Base-by-base conservation (phyloP, 2,113 vertebrate genomes). In the Agapornis roseicollis region DNA sequence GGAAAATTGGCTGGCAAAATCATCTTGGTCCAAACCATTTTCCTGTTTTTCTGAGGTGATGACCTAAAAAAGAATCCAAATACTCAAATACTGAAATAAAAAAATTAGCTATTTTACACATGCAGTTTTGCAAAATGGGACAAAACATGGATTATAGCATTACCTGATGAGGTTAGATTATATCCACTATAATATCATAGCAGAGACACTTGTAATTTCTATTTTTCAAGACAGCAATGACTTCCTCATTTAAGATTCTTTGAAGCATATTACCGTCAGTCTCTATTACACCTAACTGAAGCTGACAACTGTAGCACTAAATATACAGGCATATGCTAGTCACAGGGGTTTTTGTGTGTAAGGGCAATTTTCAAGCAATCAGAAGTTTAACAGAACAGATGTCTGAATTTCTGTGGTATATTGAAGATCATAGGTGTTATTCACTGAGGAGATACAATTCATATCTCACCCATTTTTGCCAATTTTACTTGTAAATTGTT, bases 371-470 rank as follows among this genome's bases (percentile, higher is more conserved):
- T 85, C 71, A 88, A 91, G 35, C 19, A 83, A 81, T 84, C n/a
- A 42, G 68, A 96, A 76, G 7, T 72, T 91, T 95, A 96, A 87
- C n/a, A 56, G 60, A 96, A 90, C 50, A 94, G 91, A 90, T 93
- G 50, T 15, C 28, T 88, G 50, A 53, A 82, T 63, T 96, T 86
- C 52, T 92, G 50, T 74, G n/a, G 3, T 86, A 80, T 85, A 82
- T 46, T 92, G 85, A 94, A 55, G 42, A 52, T 65, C 92, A 89
- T n/a, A 92, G 31, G 56, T 93, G 13, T 13, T 91, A 77, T 81
- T 78, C 70, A 69, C 53, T 44, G 17, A 86, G 24, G 44, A 93
- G 33, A 58, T 72, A 42, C 10, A 69, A 88, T 82, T 79, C 64
- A 55, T 68, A 49, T 50, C 25, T 87, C 14, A 80, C 7, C 22